A percentile compares a stretch with the other conserved stretches of the same genome.
These are phyloP conservation scores for Microhierax caerulescens DNA, from an alignment of 2,797 vertebrate species.

Conservation along the genomic window DNA sequence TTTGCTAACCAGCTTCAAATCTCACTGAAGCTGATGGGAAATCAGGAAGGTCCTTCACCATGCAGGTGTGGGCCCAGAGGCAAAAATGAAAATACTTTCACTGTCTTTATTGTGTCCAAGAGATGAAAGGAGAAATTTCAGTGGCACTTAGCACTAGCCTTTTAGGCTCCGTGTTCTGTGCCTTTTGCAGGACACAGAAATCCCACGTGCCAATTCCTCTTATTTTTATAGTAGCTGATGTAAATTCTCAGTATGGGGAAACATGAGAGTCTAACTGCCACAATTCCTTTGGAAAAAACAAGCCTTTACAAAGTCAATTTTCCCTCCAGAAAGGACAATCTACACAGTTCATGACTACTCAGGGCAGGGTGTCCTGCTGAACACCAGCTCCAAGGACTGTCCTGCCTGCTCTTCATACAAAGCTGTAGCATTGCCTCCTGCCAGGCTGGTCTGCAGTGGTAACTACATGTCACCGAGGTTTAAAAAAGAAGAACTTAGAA, in stretches of 20 bases:
- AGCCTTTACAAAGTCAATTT: background rate
- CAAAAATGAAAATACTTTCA: conserved; percentile 52
- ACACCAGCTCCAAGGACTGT: background rate
- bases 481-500: background rate
- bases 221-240: conserved; percentile 48
- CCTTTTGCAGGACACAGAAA: conserved; percentile 20
- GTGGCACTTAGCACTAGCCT: background rate
- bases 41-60: background rate
- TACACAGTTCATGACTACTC: background rate
- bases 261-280: background rate
- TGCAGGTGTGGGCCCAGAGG: background rate
- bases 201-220: background rate
- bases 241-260: conserved; percentile 32
- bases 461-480: background rate
- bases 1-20: conserved; percentile 20
- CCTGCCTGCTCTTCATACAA: background rate
- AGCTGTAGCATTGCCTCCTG: background rate
- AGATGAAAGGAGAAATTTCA: conserved; percentile 54
- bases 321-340: background rate
- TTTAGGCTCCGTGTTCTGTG: background rate
- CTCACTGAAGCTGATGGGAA: conserved; percentile 50
- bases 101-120: conserved; percentile 36
- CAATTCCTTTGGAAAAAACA: background rate
- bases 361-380: background rate
- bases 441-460: background rate